Base-by-base conservation (phyloP, 1,140 invertebrate species). In the Ooceraea biroi region DNA sequence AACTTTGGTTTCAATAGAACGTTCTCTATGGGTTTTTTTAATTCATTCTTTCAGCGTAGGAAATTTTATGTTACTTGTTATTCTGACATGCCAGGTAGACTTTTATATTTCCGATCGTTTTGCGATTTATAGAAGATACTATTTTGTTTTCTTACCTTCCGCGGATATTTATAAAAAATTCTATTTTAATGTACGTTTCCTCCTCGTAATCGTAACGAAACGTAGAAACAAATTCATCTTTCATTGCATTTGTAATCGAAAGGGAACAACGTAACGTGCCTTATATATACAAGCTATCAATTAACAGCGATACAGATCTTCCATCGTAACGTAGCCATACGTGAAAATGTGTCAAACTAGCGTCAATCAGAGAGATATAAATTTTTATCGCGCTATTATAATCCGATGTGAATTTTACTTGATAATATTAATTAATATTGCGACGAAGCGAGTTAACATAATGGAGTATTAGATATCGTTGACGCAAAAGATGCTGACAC, bases 181-280 rank as follows among this genome's bases (percentile, higher is more conserved):
- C 0, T 68, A 27, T 44, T 58, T 78, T 27, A 44, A 5, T 55
- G 14, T 50, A 17, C n/a, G 1, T 69, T 22, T 12, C 36, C 65
- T 50, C 10, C 11, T 44, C 30, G 5, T 41, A n/a, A 41, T 36
- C 19, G 1, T 52, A 66, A 66, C 4, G 10, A 69, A 55, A 77
- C 14, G 5, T 66, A 77, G 30, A 14, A 19, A 65, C 17, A 27
- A 78, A 68, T n/a, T n/a, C n/a, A n/a, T 71, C 12, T 80, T 78
- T 11, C n/a, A 3, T 30, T 5, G 46, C 66, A 30, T 55, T 87
- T 89, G 63, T 74, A 84, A 89, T 90, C 11, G n/a, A 65, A 52
- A 73, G 61, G 30, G 48, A 88, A 82, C 48, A 84, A 83, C 76
- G 78, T 36, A 80, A 91, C 85, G 90, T 91, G 90, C 90, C 90